Conservation (phyloP, 2,888 invertebrate species). For the Synanthedon andrenaeformis region DNA sequence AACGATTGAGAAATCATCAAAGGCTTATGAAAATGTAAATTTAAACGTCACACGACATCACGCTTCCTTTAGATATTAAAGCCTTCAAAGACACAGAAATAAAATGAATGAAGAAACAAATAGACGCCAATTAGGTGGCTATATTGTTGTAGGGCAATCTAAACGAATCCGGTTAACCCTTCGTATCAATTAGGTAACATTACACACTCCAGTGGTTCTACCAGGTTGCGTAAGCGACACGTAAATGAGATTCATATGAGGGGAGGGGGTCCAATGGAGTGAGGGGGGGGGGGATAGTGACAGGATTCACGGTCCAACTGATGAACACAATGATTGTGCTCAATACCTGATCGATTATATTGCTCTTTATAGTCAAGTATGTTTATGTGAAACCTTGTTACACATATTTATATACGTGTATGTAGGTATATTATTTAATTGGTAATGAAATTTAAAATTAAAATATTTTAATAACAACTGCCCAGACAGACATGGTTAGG, state of each 20-base stretch:
- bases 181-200: slow-evolving; percentile 37
- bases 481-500: too few species aligned
- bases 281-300: slow-evolving; percentile 38
- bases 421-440: not conserved
- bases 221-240: slow-evolving; percentile 61
- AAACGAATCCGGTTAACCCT: slow-evolving; percentile 16
- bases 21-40: too few species aligned
- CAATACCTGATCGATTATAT: slow-evolving; percentile 68
- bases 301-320: slow-evolving; percentile 68
- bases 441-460: not conserved
- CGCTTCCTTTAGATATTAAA: too few species aligned
- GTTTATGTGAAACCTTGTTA: slow-evolving; percentile 5
- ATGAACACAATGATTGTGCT: slow-evolving; percentile 62
- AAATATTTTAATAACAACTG: too few species aligned
- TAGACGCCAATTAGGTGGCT: too few species aligned
- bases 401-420: not conserved
- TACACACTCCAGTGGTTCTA: slow-evolving; percentile 51
- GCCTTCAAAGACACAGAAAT: too few species aligned
- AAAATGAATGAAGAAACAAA: too few species aligned
- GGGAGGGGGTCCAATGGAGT: slow-evolving; percentile 17
- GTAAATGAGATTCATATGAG: slow-evolving; percentile 62
- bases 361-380: slow-evolving; percentile 38
- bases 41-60: too few species aligned
- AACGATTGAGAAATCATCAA: too few species aligned
- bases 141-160: too few species aligned